A percentile compares a stretch with the other conserved stretches of the same genome.
These are phyloP conservation scores for Chalcis sispes DNA, from an alignment of 2,888 invertebrate species.

Conservation along the genomic window DNA sequence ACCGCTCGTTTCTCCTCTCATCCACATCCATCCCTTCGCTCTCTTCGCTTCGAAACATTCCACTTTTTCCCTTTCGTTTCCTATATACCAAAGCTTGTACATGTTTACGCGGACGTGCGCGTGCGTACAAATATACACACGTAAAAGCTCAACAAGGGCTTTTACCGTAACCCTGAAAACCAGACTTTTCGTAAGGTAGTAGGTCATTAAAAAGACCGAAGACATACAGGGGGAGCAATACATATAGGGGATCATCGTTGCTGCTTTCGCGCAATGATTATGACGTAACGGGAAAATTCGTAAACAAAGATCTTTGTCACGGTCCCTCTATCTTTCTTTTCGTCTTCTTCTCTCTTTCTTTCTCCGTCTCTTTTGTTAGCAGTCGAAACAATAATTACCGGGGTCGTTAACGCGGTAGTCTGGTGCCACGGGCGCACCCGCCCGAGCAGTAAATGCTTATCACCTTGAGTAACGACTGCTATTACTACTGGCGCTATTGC, in stretches of 20 bases:
- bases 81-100: not conserved
- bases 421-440: too few species aligned
- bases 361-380: not conserved
- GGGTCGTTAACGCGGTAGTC: slow-evolving; percentile 34
- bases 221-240: not conserved
- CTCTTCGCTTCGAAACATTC: not conserved
- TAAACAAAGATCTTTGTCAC: too few species aligned
- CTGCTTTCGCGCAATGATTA: slow-evolving; percentile 20
- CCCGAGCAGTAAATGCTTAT: slow-evolving; percentile 44
- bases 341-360: not conserved
- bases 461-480: slow-evolving; percentile 39
- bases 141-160: not conserved
- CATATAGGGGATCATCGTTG: slow-evolving; percentile 1
- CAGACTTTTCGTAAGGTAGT: not conserved
- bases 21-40: not conserved
- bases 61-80: slow-evolving; percentile 22
- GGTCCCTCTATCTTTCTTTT: too few species aligned
- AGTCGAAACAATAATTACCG: slow-evolving; percentile 50
- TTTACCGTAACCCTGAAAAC: not conserved
- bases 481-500: too few species aligned
- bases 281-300: slow-evolving; percentile 7
- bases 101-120: not conserved
- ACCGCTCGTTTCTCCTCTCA: not conserved
- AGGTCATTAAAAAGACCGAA: slow-evolving; percentile 37
- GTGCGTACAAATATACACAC: not conserved